Conservation (phyloP, 92 coral and sea anemone species). For the Heliopora coerulea region DNA sequence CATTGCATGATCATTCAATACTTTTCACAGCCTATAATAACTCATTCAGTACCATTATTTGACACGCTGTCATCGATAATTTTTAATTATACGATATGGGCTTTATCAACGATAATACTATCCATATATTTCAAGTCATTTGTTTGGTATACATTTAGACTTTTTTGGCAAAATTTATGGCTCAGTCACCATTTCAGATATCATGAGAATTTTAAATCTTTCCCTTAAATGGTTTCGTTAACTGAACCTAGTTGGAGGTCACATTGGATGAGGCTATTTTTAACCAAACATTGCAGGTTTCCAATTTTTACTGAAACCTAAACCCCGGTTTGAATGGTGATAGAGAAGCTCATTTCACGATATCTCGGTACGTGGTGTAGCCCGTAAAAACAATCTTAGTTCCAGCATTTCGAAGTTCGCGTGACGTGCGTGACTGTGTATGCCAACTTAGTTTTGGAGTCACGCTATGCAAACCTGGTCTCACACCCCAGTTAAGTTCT, state of each 20-base stretch:
- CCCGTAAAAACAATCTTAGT: not conserved
- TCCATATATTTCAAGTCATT: too few species aligned
- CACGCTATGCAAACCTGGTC: not conserved
- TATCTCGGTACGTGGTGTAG: too few species aligned
- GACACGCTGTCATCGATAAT: too few species aligned
- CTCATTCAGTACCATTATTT: too few species aligned
- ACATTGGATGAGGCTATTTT: not conserved
- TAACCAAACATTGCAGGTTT: too few species aligned
- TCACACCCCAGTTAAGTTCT: not conserved
- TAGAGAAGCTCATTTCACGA: too few species aligned
- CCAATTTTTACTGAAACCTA: not conserved
- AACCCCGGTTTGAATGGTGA: not conserved
- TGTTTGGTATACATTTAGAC: too few species aligned
- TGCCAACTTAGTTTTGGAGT: not conserved
- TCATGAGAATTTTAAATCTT: not conserved
- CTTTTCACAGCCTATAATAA: too few species aligned
- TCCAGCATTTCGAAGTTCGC: not conserved
- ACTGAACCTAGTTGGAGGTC: not conserved
- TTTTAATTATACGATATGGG: too few species aligned
- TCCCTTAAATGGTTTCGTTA: constrained; percentile 10
- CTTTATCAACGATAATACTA: too few species aligned
- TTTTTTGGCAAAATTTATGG: too few species aligned
- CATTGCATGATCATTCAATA: too few species aligned
- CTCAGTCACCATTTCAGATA: not conserved
- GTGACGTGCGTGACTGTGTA: constrained; percentile 15